Conservation (phyloP, 2,797 vertebrate species). For the Furcifer pardalis region DNA sequence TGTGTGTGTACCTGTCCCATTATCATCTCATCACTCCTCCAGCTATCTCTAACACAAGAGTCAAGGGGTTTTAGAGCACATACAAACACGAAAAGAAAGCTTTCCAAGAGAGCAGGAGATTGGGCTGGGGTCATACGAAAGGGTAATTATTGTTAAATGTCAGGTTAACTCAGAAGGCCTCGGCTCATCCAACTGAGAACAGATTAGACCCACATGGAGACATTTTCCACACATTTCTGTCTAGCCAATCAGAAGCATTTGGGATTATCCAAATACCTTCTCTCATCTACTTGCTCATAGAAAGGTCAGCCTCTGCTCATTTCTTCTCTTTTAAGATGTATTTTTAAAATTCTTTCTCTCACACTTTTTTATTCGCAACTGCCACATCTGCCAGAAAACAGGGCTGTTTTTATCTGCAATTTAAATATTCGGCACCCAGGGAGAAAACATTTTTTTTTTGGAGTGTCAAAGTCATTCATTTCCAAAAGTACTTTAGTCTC, state of each 20-base stretch:
- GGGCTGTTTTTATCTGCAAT: constrained; percentile 81
- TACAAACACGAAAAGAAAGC: constrained; percentile 76
- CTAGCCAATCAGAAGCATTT: constrained; percentile 84
- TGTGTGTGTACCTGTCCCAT: constrained; percentile 11
- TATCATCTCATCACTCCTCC: constrained; percentile 70
- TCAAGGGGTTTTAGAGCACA: constrained; percentile 80
- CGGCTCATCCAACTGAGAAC: constrained; percentile 87
- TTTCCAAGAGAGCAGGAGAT: constrained; percentile 83
- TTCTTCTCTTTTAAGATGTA: constrained; percentile 85
- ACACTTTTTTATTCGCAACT: constrained; percentile 69
- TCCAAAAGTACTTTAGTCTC: constrained; percentile 80
- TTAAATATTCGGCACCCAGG: constrained; percentile 85
- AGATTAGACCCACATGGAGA: constrained; percentile 90
- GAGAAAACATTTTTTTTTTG: background rate
- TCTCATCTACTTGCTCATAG: constrained; percentile 89
- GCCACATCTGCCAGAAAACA: constrained; percentile 76
- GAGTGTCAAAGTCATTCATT: constrained; percentile 78
- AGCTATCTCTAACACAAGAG: constrained; percentile 82
- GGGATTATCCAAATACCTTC: constrained; percentile 89
- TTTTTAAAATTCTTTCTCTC: constrained; percentile 57
- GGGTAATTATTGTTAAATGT: constrained; percentile 94
- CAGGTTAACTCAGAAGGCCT: constrained; percentile 89
- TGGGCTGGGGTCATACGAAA: constrained; percentile 84
- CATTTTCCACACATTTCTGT: constrained; percentile 86
- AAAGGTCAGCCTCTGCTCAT: constrained; percentile 91